Conservation (phyloP, 2,888 invertebrate genomes). For the Eupithecia inturbata region DNA sequence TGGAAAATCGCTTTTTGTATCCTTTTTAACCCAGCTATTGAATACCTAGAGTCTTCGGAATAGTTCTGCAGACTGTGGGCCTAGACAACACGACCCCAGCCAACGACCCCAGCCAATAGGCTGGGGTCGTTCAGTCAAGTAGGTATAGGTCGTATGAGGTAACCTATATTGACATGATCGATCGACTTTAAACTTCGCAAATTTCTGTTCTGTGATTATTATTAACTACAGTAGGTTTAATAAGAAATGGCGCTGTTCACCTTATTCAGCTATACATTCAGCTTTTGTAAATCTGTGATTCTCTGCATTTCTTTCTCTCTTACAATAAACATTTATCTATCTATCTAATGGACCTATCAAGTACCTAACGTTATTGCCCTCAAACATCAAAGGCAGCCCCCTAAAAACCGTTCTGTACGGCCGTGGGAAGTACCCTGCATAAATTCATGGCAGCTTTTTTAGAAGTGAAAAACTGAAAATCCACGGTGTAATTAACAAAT, state of each 20-base stretch:
- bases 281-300: background rate
- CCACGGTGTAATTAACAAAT: constrained; percentile 4
- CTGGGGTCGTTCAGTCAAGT: background rate
- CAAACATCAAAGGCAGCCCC: background rate
- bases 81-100: too few species aligned
- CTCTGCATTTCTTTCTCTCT: too few species aligned
- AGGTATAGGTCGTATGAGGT: background rate
- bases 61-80: background rate
- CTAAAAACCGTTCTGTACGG: background rate
- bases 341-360: background rate
- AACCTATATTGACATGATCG: background rate
- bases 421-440: background rate
- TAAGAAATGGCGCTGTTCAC: background rate
- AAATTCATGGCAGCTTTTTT: background rate
- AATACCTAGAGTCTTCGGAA: constrained; percentile 1
- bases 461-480: background rate
- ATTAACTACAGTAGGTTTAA: background rate
- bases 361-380: background rate
- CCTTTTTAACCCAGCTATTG: constrained; percentile 1
- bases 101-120: too few species aligned
- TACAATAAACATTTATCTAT: background rate
- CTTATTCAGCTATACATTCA: background rate
- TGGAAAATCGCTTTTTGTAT: constrained; percentile 34
- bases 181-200: background rate
- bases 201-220: background rate